A percentile compares a stretch with the other conserved stretches of the same genome.
Conservation (phyloP, 2,797 vertebrate species). For the Catamblyrhynchus diadema region DNA sequence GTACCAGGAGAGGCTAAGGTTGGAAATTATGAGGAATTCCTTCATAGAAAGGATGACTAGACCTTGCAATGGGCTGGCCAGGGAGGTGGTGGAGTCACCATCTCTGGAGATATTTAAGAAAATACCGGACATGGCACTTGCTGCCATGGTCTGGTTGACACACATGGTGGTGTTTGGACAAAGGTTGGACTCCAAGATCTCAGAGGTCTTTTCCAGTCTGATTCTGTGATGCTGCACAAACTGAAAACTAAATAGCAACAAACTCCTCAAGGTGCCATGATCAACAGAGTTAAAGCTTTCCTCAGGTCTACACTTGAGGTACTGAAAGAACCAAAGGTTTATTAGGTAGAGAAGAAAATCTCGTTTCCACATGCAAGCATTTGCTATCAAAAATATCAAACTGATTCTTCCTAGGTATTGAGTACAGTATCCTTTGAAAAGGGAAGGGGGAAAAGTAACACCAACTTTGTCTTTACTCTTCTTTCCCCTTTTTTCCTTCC, state of each 20-base stretch:
- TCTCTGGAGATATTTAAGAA: not conserved
- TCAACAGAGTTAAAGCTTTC: not conserved
- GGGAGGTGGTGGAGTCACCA: not conserved
- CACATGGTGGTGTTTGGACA: not conserved
- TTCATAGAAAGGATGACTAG: not conserved
- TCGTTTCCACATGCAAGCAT: not conserved
- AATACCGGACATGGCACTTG: not conserved
- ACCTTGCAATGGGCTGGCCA: not conserved
- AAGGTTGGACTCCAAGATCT: not conserved
- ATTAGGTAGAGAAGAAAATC: not conserved
- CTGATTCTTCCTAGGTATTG: not conserved
- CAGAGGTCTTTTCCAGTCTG: not conserved
- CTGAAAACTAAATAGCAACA: not conserved
- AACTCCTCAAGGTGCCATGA: not conserved
- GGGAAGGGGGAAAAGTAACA: not conserved
- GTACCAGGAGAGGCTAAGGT: not conserved
- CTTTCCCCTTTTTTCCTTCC: not conserved
- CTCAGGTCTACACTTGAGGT: not conserved
- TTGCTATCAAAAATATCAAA: not conserved
- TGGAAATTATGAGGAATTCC: not conserved
- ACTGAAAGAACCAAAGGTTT: not conserved
- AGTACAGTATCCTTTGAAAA: not conserved
- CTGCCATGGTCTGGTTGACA: not conserved
- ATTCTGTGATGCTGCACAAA: not conserved
- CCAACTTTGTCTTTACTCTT: no score